Evolutionary conservation across 53 echinoderm and acorn worm genomes (phyloP), one percentile per base, ranked within the genome.

Genomic region (Hippasteria phrygiana): DNA sequence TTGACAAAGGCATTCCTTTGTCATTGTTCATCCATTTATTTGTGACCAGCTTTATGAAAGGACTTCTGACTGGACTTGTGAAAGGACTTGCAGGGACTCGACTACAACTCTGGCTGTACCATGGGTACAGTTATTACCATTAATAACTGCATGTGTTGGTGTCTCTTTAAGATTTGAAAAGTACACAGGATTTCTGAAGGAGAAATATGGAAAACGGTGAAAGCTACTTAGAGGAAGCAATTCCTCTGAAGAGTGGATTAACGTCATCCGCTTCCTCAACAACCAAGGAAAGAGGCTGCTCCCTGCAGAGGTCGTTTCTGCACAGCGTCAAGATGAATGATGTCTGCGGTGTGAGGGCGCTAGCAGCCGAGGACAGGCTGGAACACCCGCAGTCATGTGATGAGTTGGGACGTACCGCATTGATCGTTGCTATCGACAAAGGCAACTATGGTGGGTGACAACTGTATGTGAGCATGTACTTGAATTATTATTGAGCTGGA

Each of bases 401-500:
- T 33, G 79, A 79, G 56, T 37, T 79, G 39, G 79, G 56, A 41
- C 36, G 79, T 17, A 59, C 79, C 39, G 79, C 56, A 1, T 12
- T 79, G 38, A 28, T 79, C 5, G 40, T 59, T 27, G 79, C 79
- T 38, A 59, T 79, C 6, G 79, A 79, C 41, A 18, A 39, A 27
- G 26, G 59, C 55, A 59, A 38, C 40, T 79, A 37, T 35, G 79
- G 79, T 79, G 43, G 56, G 79, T 18, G 4, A 16, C n/a, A 35
- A 35, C 12, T 22, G 9, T 34, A 1, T 2, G n/a, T n/a, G n/a
- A n/a, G n/a, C n/a, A n/a, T n/a, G n/a, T n/a, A n/a, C n/a, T n/a
- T n/a, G n/a, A n/a, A n/a, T n/a, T n/a, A n/a, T n/a, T n/a, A n/a
- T n/a, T n/a, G n/a, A n/a, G n/a, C n/a, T n/a, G n/a, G n/a, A n/a